phyloP scores from a whole-genome alignment of 2,888 invertebrate species.

The Gandaritis pyraliata region DNA sequence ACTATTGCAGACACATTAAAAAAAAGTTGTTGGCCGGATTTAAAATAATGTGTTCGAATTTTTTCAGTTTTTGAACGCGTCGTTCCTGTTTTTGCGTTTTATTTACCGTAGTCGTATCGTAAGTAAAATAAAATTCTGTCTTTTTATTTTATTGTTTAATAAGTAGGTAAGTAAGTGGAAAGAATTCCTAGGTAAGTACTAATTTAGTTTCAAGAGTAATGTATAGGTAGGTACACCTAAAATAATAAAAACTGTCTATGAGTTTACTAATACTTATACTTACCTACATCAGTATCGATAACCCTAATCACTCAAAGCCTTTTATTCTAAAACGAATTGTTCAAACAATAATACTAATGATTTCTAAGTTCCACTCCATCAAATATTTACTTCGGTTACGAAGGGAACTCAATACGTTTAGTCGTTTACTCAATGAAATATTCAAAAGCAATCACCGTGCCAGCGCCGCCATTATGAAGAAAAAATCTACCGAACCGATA shows the following conservation, averaged over 20 bases:
- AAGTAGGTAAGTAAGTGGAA: not conserved
- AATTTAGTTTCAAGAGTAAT: too few species aligned
- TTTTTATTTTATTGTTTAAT: not conserved
- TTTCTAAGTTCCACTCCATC: slow-evolving; percentile 49
- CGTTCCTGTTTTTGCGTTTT: not conserved
- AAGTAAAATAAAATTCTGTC: too few species aligned
- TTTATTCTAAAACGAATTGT: slow-evolving; percentile 38
- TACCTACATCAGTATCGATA: slow-evolving; percentile 7
- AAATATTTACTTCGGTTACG: slow-evolving; percentile 56
- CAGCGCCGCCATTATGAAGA: slow-evolving; percentile 44
- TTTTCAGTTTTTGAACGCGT: slow-evolving; percentile 6
- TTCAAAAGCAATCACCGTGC: slow-evolving; percentile 65
- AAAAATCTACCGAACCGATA: slow-evolving; percentile 50
- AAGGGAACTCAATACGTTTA: slow-evolving; percentile 58
- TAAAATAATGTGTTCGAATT: slow-evolving; percentile 27
- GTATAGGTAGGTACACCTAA: too few species aligned
- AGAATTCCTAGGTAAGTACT: too few species aligned
- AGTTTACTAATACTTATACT: not conserved
- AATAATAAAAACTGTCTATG: too few species aligned
- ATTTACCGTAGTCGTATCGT: too few species aligned
- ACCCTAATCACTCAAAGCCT: slow-evolving; percentile 29
- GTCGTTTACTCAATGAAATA: slow-evolving; percentile 55
- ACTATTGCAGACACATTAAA: slow-evolving; percentile 36
- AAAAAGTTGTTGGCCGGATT: slow-evolving; percentile 16
- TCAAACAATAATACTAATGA: slow-evolving; percentile 56